Base-by-base conservation (phyloP, 2,888 invertebrate genomes). In the Odontothrips loti region DNA sequence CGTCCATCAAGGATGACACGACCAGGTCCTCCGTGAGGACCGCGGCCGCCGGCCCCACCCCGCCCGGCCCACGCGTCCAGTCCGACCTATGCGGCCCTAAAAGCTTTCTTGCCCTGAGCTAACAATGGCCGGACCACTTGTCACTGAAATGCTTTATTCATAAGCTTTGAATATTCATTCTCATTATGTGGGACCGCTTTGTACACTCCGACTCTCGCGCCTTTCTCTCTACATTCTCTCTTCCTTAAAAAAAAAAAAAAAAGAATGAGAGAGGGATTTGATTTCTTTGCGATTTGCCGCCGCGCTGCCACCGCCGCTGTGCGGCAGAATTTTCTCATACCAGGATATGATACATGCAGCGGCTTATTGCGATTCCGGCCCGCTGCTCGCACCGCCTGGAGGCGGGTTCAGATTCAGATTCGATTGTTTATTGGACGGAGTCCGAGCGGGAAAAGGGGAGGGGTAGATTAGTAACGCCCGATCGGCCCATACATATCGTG, bases 91-190 rank as follows among this genome's bases (percentile, higher is more conserved):
- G 34, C 12, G 68, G 68, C 68, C 12, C 68, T 75, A 75, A 75
- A 75, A 75, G 68, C 68, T 75, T 75, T 75, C 68, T 75, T 75
- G 68, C 68, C 68, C 68, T 75, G 68, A 75, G 68, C 68, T 75
- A 75, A 75, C 68, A 75, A 75, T 27, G 68, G 68, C 68, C 68
- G 68, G 68, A 23, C 68, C 68, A 75, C 68, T 75, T 75, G 68
- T 75, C 68, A 75, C 68, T 27, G 68, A 27, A 75, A 75, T 75
- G 68, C 23, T 27, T 75, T 75, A 75, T 75, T 75, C 68, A 75
- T 75, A 75, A 75, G 23, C 23, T 27, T 75, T 75, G 68, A 75
- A 75, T 75, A 75, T 75, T 75, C 68, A 75, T 58, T 58, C 58
- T 58, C 58, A 20, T 75, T 75, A 75, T 27, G 68, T 75, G 68